phyloP scores from a whole-genome alignment of 1,140 invertebrate species.

The Panagrolaimus sp. region DNA sequence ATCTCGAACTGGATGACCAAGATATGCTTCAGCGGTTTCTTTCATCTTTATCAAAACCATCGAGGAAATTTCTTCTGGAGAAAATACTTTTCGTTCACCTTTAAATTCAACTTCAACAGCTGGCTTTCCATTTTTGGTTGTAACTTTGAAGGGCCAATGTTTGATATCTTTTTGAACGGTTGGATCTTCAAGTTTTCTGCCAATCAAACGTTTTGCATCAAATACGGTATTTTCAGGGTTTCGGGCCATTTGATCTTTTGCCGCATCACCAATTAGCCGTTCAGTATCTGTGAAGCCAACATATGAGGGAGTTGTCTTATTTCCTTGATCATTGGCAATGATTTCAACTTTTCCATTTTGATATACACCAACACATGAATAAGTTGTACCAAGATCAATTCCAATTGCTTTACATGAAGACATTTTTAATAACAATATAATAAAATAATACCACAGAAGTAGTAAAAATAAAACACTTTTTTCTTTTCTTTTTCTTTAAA shows the following conservation, averaged over 20 bases:
- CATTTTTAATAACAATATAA: neutral
- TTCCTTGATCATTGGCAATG: slow-evolving; percentile 81
- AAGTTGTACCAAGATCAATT: slow-evolving; percentile 42
- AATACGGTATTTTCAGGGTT: slow-evolving; percentile 83
- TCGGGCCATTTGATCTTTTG: slow-evolving; percentile 67
- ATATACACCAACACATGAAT: slow-evolving; percentile 62
- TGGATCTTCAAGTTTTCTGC: slow-evolving; percentile 72
- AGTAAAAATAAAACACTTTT: no score
- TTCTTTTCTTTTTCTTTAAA: no score
- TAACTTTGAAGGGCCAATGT: slow-evolving; percentile 60
- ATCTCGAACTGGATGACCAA: slow-evolving; percentile 76
- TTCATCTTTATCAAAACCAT: slow-evolving; percentile 64
- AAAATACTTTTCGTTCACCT: slow-evolving; percentile 64
- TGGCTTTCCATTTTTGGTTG: slow-evolving; percentile 55
- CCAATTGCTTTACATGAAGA: slow-evolving; percentile 29
- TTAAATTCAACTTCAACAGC: slow-evolving; percentile 62
- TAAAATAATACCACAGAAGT: no score
- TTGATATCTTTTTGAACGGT: slow-evolving; percentile 67
- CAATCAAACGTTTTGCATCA: slow-evolving; percentile 72
- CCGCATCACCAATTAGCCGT: slow-evolving; percentile 73
- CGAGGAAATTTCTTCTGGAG: slow-evolving; percentile 65
- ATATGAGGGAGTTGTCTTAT: slow-evolving; percentile 77
- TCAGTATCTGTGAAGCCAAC: slow-evolving; percentile 83
- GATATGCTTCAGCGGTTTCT: slow-evolving; percentile 83
- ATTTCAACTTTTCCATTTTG: slow-evolving; percentile 85